A percentile compares a stretch with the other conserved stretches of the same genome.
phyloP scores from a whole-genome alignment of 2,888 invertebrate genomes.

The Pardosa pseudoannulata region DNA sequence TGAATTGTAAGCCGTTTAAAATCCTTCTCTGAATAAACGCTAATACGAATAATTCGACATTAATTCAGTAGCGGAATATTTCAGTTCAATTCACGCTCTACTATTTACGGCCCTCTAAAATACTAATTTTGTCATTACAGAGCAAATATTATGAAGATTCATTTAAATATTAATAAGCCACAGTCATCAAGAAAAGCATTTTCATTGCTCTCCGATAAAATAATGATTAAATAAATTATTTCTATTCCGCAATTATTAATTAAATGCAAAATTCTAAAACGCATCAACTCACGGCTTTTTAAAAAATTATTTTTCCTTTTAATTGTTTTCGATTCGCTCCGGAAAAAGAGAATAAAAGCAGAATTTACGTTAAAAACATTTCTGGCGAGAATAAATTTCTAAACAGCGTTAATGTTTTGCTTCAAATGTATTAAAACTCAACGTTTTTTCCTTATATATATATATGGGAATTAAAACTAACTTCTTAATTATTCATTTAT shows the following conservation, averaged over 20 bases:
- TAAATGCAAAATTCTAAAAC: neutral
- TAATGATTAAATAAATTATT: constrained; percentile 14
- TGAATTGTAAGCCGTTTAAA: too few species aligned
- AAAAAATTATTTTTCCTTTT: too few species aligned
- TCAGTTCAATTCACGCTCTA: neutral
- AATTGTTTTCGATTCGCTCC: too few species aligned
- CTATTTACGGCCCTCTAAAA: neutral
- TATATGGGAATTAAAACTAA: too few species aligned
- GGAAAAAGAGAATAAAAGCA: neutral
- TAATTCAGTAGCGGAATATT: neutral
- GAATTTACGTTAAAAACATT: neutral
- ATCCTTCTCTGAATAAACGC: neutral
- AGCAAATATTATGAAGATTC: neutral
- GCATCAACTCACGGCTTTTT: neutral
- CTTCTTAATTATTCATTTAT: constrained; percentile 1
- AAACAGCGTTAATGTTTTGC: neutral
- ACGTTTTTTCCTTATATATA: neutral
- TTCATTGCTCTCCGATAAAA: constrained; percentile 1
- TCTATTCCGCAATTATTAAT: neutral
- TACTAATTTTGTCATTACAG: constrained; percentile 1
- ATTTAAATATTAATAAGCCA: constrained; percentile 10
- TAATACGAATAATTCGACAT: neutral
- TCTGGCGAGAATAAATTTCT: neutral
- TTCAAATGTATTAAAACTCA: neutral
- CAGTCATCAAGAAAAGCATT: neutral